phyloP scores from a whole-genome alignment of 2,888 invertebrate genomes.

The Acanthopleura granulata region DNA sequence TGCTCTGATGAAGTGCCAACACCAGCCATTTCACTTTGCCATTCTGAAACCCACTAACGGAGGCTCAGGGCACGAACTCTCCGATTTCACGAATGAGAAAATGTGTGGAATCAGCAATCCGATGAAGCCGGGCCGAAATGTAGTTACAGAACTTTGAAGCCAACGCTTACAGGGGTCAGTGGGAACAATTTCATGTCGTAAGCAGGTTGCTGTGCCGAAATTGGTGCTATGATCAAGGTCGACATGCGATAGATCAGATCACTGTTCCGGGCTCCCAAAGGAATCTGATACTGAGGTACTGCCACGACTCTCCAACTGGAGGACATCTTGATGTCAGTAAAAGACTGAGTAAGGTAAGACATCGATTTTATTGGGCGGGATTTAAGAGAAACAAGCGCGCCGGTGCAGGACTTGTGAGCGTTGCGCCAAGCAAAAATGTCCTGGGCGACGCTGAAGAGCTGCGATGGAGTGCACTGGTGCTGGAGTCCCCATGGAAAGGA shows the following conservation, averaged over 20 bases:
- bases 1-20: no score
- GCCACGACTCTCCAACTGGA: not conserved
- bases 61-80: no score
- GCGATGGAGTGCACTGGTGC: not conserved
- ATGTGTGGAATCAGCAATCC: not conserved
- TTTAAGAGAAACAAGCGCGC: not conserved
- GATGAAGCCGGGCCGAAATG: not conserved
- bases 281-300: not conserved
- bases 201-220: not conserved
- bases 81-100: not conserved
- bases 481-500: not conserved
- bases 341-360: not conserved
- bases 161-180: not conserved
- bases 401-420: not conserved
- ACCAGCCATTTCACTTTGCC: no score
- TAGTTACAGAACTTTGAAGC: not conserved
- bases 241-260: not conserved
- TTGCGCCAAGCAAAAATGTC: no score
- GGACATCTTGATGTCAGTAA: not conserved
- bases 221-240: not conserved
- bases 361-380: not conserved
- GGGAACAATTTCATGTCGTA: not conserved
- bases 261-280: not conserved
- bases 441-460: not conserved
- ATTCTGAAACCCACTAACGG: no score